phyloP scores from a whole-genome alignment of 53 echinoderm and acorn worm species.

The Arbacia lixula region DNA sequence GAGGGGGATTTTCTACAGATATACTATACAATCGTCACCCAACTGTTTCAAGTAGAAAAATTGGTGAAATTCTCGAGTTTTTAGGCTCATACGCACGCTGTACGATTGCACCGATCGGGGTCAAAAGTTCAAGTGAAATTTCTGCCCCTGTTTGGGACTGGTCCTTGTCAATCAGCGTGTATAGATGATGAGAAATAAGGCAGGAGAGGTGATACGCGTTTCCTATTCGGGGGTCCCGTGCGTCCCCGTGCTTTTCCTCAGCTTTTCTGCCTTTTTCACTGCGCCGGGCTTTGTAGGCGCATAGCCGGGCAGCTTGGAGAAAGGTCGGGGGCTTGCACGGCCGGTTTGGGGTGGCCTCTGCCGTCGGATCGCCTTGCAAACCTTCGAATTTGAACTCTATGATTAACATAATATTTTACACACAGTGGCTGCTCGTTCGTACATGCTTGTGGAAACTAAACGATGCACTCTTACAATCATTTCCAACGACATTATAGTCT shows the following conservation, averaged over 20 bases:
- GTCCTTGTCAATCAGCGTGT: conserved; percentile 55
- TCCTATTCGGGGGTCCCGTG: conserved; percentile 47
- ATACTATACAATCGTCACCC: conserved; percentile 45
- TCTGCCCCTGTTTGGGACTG: conserved; percentile 45
- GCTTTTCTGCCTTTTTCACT: conserved; percentile 19
- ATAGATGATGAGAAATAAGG: conserved; percentile 47
- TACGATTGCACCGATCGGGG: conserved; percentile 52
- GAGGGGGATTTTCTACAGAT: conserved; percentile 11
- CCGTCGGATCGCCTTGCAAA: background rate
- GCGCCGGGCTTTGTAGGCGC: background rate
- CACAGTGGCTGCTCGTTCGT: no score
- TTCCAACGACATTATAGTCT: no score
- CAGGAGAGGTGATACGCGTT: conserved; percentile 55
- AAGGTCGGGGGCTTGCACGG: conserved; percentile 16
- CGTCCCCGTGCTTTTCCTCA: conserved; percentile 34
- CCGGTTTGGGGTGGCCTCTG: background rate
- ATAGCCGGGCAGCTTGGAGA: conserved; percentile 6
- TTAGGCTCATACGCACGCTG: conserved; percentile 18
- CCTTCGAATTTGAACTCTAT: no score
- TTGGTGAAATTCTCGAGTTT: conserved; percentile 35
- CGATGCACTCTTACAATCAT: no score
- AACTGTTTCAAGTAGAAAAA: conserved; percentile 19
- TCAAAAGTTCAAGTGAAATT: conserved; percentile 59
- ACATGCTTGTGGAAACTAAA: no score
- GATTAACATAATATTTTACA: no score